Evolutionary conservation across 2,888 invertebrate species (phyloP), one percentile per base, ranked within the genome.

Genomic region (Candidula unifasciata): DNA sequence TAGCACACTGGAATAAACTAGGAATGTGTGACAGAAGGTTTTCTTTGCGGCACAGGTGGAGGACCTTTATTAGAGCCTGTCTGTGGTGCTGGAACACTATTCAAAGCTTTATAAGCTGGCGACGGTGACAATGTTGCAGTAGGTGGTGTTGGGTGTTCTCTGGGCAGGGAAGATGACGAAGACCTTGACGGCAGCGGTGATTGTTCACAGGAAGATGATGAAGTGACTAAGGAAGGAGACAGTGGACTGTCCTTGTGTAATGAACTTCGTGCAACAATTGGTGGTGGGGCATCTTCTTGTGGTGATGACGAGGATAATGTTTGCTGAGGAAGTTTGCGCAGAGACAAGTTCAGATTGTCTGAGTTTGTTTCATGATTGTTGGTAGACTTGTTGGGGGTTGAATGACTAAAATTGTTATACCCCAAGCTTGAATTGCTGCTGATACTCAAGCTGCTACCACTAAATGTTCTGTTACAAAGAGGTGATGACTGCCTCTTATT

Each of bases 41-140:
- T 68, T 35, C 78, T 68, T 21, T 54, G 52, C n/a, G 83, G 83
- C n/a, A 82, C 24, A 16, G 82, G 82, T 27, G 82, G 78, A 13
- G 69, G 68, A 1, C 74, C 74, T 18, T 52, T 30, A n/a, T 33
- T 6, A 44, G 54, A 33, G 0, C 13, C 8, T 27, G 44, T 66
- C 13, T 37, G 76, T 64, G 79, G 44, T 5, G 69, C 57, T 57
- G 60, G 69, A 24, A 18, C 3, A 44, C 13, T 44, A 44, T 44
- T 13, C 44, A 44, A 44, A 1, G 44, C 13, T 44, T 44, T 44
- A 44, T 44, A 13, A 10, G 44, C 44, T 13, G 44, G 44, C 13
- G 44, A 44, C 2, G 44, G 44, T 30, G 74, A 54, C 18, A 30
- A 54, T 54, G 54, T 21, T 27, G 2, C 52, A 2, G 24, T 30